Base-by-base conservation (phyloP, 2,113 vertebrate genomes). In the Acrocephalus arundinaceus region DNA sequence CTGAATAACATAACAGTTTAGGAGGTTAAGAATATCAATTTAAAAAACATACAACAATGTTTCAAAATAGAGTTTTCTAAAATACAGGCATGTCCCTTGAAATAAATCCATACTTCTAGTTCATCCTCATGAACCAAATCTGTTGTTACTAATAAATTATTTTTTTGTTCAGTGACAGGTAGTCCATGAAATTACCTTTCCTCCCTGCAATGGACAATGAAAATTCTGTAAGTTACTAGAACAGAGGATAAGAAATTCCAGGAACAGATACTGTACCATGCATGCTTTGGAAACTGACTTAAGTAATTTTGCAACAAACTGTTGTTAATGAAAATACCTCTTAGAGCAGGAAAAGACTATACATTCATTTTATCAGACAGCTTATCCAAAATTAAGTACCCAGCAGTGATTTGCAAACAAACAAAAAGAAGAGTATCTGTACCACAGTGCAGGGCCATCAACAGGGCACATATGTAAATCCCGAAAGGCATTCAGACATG, bases 181-280 rank as follows among this genome's bases (percentile, higher is more conserved):
- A 77, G 41, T 28, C 31, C 7, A 4, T 15, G 9, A 74, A 92
- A 85, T n/a, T 12, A 70, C 37, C 48, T 81, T 74, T 68, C 41
- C 30, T 68, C 41, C 24, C 23, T 68, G 25, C 22, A 86, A 80
- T 3, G 13, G 58, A 84, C 59, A 73, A 66, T 14, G 39, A 90
- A 80, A 88, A 89, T 68, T 90, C 54, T 13, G 0, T 52, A 61
- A 65, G 4, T 75, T 49, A 75, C 65, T 31, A 46, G 21, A 80
- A 72, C 52, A 89, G 59, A 84, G 33, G 19, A 43, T 35, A 90
- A 89, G 76, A 87, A 90, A 89, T 94, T 92, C 67, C 72, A 94
- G 37, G 23, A 83, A 86, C 41, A 86, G 63, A 88, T 62, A 41
- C 41, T 58, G 31, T 45, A 79, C 30, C 21, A 68, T 7, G 79